A percentile compares a stretch with the other conserved stretches of the same genome.
These are phyloP conservation scores for Gephyroberyx darwinii DNA, from an alignment of 2,797 vertebrate species.

Conservation along the genomic window DNA sequence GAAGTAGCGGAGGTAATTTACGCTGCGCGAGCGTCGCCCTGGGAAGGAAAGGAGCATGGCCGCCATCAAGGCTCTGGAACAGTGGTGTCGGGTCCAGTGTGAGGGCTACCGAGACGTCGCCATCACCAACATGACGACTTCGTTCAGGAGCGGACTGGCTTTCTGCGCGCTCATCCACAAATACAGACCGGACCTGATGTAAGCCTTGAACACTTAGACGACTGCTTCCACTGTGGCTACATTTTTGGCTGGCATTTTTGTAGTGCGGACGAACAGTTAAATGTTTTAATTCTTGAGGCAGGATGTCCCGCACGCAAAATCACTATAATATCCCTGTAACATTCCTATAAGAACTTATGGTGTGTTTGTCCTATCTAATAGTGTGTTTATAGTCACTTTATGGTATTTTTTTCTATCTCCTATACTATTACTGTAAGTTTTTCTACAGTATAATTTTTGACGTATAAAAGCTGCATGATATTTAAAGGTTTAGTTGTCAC, in stretches of 20 bases:
- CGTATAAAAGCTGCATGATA: too few relatives aligned
- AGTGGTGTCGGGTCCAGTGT: slow-evolving; percentile 92
- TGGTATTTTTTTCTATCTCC: too few relatives aligned
- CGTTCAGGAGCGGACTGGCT: slow-evolving; percentile 94
- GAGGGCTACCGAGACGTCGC: slow-evolving; percentile 90
- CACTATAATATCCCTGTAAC: too few relatives aligned
- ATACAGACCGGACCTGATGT: slow-evolving; percentile 95
- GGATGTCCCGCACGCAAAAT: too few relatives aligned
- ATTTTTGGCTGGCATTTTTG: not conserved
- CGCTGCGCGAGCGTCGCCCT: not conserved
- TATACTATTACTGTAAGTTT: too few relatives aligned
- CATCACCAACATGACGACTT: slow-evolving; percentile 96
- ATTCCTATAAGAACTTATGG: too few relatives aligned
- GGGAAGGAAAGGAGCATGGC: slow-evolving; percentile 81
- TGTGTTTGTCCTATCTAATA: too few relatives aligned
- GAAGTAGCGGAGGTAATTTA: too few relatives aligned
- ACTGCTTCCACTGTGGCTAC: not conserved
- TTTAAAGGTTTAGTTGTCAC: too few relatives aligned
- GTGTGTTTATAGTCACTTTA: too few relatives aligned
- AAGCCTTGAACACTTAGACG: slow-evolving; percentile 71
- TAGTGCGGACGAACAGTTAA: too few relatives aligned
- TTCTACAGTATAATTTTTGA: not conserved
- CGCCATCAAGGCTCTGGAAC: slow-evolving; percentile 92
- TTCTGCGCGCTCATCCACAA: slow-evolving; percentile 97
- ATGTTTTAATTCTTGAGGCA: too few relatives aligned